These are phyloP conservation scores for Steatocranus sp. DNA, from an alignment of 2,797 vertebrate genomes.

Conservation along the genomic window DNA sequence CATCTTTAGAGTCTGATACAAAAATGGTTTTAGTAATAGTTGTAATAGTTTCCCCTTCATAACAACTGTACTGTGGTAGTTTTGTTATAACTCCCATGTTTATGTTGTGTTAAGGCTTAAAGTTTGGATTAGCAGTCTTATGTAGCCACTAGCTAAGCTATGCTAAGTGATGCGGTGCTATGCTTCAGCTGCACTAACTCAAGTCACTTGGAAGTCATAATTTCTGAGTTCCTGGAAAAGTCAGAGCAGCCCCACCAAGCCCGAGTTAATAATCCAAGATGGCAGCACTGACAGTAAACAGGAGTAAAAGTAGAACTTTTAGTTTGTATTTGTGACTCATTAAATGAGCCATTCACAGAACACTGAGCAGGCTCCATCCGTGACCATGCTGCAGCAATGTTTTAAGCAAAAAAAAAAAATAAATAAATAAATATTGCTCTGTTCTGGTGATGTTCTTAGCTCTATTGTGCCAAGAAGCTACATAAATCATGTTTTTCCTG, in stretches of 20 bases:
- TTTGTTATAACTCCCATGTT: background rate
- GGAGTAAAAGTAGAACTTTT: background rate
- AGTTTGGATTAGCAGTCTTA: background rate
- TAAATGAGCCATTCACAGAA: background rate
- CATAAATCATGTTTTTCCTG: background rate
- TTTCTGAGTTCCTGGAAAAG: background rate
- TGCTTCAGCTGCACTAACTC: background rate
- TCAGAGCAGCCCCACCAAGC: background rate
- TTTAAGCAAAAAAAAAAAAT: background rate
- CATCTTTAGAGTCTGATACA: background rate
- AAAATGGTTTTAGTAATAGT: background rate
- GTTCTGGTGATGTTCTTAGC: background rate
- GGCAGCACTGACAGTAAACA: background rate
- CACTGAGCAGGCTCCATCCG: background rate
- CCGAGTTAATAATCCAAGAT: background rate
- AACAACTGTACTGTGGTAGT: background rate
- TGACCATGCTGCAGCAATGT: background rate
- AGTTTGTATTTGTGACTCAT: background rate
- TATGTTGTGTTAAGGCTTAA: background rate
- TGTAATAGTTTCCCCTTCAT: background rate
- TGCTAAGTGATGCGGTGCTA: background rate
- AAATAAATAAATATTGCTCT: fast-evolving
- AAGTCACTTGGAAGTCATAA: background rate
- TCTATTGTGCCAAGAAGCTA: background rate
- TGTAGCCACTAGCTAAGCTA: background rate